These are phyloP conservation scores for Entomobrya multifasciata DNA, from an alignment of 2,888 invertebrate species.

Conservation along the genomic window DNA sequence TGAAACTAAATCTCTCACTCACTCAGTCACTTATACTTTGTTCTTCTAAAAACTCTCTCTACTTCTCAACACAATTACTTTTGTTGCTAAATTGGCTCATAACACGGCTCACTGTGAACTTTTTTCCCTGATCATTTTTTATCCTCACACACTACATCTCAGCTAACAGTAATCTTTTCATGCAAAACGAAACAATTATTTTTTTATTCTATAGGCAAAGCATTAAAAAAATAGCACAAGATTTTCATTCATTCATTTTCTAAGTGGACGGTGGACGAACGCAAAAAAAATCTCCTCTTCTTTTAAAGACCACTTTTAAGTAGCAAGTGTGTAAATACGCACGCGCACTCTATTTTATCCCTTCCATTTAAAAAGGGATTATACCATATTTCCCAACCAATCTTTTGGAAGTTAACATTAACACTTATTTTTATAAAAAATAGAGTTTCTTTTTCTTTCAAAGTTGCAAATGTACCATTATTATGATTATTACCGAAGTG, in stretches of 20 bases:
- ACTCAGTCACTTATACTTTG: conserved; percentile 27
- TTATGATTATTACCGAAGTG: conserved; percentile 25
- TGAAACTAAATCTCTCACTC: conserved; percentile 58
- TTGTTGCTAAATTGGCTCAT: conserved; percentile 57
- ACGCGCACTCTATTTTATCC: too few relatives aligned
- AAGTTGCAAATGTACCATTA: conserved; percentile 31
- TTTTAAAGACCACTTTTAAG: conserved; percentile 3
- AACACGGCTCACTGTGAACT: conserved; percentile 55
- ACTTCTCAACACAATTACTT: conserved; percentile 59
- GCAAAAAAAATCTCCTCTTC: conserved; percentile 33
- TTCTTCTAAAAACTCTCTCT: conserved; percentile 32
- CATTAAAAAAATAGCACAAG: neutral
- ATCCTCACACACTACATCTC: too few relatives aligned
- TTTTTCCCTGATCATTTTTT: conserved; percentile 37
- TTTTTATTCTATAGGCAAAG: too few relatives aligned
- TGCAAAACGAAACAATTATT: conserved; percentile 7
- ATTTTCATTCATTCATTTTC: conserved; percentile 46
- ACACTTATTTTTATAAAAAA: conserved; percentile 40
- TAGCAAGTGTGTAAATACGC: too few relatives aligned
- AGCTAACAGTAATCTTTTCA: neutral
- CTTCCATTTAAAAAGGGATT: neutral
- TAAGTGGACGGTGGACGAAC: conserved; percentile 54
- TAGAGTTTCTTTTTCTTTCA: conserved; percentile 13
- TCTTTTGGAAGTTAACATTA: conserved; percentile 4
- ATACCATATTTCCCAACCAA: neutral